Conservation (phyloP, 2,797 vertebrate genomes). For the Neosalanx taihuensis region DNA sequence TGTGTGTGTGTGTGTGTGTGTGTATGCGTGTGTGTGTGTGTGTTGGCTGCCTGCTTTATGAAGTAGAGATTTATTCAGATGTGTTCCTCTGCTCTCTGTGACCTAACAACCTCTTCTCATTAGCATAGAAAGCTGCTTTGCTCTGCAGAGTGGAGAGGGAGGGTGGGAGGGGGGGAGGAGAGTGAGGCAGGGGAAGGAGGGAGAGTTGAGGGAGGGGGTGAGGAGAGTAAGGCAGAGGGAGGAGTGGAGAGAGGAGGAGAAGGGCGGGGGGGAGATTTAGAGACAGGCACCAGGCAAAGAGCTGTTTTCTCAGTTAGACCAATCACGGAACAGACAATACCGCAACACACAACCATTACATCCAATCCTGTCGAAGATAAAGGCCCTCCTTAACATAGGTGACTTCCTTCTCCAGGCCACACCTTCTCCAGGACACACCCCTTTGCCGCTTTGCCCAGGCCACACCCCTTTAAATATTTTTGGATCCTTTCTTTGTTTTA, state of each 20-base stretch:
- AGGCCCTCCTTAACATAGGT: too few species aligned
- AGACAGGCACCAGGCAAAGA: too few species aligned
- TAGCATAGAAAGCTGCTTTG: slow-evolving; percentile 56
- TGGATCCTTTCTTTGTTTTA: too few species aligned
- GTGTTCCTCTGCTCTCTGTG: slow-evolving; percentile 39
- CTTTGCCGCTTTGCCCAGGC: too few species aligned
- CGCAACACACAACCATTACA: background rate
- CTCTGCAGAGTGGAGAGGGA: slow-evolving; percentile 11
- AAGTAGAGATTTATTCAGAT: slow-evolving; percentile 50
- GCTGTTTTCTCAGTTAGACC: too few species aligned
- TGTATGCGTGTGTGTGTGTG: slow-evolving; percentile 39
- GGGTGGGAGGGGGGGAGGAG: background rate
- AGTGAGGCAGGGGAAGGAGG: background rate
- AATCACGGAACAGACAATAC: background rate
- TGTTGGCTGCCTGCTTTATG: slow-evolving; percentile 12
- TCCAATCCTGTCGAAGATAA: too few species aligned
- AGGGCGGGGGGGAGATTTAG: too few species aligned
- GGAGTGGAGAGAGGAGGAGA: background rate
- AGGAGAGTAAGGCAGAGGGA: background rate
- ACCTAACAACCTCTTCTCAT: slow-evolving; percentile 47
- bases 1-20: slow-evolving; percentile 17
- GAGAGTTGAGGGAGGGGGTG: background rate
- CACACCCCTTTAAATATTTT: too few species aligned
- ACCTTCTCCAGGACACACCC: too few species aligned
- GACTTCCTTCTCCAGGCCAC: too few species aligned